Conservation (phyloP, 2,797 vertebrate genomes). For the Myiothlypis chrysogaster region DNA sequence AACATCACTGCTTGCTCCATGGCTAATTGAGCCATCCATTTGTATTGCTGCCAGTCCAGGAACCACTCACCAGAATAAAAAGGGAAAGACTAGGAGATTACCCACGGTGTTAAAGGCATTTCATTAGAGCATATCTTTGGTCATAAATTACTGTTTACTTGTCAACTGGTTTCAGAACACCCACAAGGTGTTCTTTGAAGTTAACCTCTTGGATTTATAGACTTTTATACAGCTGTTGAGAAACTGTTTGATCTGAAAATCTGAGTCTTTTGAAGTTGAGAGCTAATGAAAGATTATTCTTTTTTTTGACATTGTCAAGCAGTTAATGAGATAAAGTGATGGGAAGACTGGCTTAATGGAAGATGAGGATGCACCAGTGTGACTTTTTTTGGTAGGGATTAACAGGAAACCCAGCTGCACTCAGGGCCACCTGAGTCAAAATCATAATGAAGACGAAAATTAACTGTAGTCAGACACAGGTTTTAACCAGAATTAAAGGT, state of each 20-base stretch:
- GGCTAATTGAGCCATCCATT: conserved; percentile 13
- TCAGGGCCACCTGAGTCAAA: conserved; percentile 54
- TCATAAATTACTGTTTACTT: conserved; percentile 78
- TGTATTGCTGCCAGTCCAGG: neutral
- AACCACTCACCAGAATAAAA: neutral
- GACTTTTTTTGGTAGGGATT: conserved; percentile 22
- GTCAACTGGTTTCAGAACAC: conserved; percentile 71
- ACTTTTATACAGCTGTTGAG: conserved; percentile 68
- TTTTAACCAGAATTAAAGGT: neutral
- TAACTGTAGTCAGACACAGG: neutral
- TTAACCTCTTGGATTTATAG: conserved; percentile 74
- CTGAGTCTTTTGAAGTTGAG: conserved; percentile 73
- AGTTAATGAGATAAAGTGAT: conserved; percentile 77
- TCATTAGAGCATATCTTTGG: conserved; percentile 61
- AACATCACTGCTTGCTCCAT: neutral
- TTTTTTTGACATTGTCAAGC: conserved; percentile 65
- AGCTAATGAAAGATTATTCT: conserved; percentile 69
- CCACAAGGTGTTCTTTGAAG: conserved; percentile 75
- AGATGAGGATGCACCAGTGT: neutral
- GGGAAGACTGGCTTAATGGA: conserved; percentile 69
- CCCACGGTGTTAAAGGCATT: conserved; percentile 13
- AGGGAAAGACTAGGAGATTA: neutral
- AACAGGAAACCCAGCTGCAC: conserved; percentile 56
- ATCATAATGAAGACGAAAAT: neutral
- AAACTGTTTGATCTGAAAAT: conserved; percentile 75